A percentile compares a stretch with the other conserved stretches of the same genome.
phyloP scores from a whole-genome alignment of 53 echinoderm and acorn worm genomes.

The Luidia sarsii region DNA sequence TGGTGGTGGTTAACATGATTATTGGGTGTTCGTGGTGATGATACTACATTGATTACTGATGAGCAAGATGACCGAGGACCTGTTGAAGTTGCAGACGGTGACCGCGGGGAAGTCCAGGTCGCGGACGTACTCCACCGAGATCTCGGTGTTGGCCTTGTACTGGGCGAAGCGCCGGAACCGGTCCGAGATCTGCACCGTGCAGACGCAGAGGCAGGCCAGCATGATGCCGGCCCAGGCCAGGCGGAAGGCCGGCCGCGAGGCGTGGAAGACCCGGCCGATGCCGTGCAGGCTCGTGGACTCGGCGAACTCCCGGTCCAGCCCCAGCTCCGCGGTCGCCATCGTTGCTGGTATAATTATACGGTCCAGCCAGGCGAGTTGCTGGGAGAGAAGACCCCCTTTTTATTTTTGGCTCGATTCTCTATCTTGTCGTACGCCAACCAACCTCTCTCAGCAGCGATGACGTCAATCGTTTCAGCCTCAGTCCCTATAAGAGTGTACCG shows the following conservation, averaged over 20 bases:
- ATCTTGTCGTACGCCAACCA: too few relatives aligned
- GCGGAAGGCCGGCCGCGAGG: background rate
- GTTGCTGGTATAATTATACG: too few relatives aligned
- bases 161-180: constrained; percentile 28
- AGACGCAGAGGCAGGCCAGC: constrained; percentile 37
- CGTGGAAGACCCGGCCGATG: constrained; percentile 23
- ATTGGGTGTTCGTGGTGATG: too few relatives aligned
- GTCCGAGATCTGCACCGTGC: constrained; percentile 47
- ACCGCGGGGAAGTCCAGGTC: constrained; percentile 60
- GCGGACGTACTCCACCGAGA: constrained; percentile 26
- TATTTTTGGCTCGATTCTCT: too few relatives aligned
- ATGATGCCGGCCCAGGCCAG: constrained; percentile 42
- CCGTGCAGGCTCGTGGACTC: constrained; percentile 60
- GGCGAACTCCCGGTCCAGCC: constrained; percentile 53
- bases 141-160: constrained; percentile 41
- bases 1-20: too few relatives aligned
- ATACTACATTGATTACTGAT: too few relatives aligned
- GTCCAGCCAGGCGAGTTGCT: too few relatives aligned
- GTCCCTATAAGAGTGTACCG: too few relatives aligned
- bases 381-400: too few relatives aligned
- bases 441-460: too few relatives aligned
- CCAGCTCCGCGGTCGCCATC: background rate
- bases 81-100: constrained; percentile 73
- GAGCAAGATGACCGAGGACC: too few relatives aligned
- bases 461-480: too few relatives aligned